phyloP scores from a whole-genome alignment of 2,113 vertebrate species.

The Crotalus horridus region DNA sequence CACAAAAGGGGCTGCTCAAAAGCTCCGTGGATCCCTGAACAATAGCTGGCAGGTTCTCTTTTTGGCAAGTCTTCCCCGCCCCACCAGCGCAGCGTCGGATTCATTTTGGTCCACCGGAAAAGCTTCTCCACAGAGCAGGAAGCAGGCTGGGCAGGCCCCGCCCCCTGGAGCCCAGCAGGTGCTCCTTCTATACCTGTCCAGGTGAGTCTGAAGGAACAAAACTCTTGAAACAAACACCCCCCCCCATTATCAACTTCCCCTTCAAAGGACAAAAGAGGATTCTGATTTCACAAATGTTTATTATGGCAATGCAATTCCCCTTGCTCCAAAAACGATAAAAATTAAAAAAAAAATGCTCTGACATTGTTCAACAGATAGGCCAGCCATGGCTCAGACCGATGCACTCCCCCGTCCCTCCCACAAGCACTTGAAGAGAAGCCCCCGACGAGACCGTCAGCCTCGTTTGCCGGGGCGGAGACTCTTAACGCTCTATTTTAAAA shows the following conservation, averaged over 20 bases:
- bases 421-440: not conserved
- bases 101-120: not conserved
- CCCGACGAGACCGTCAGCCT: not conserved
- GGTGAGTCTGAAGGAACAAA: not conserved
- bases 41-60: not conserved
- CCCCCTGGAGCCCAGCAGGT: not conserved
- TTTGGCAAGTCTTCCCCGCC: not conserved
- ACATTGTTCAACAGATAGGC: not conserved
- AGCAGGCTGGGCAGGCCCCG: not conserved
- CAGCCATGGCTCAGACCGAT: not conserved
- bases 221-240: not conserved
- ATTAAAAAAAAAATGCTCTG: not conserved
- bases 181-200: not conserved
- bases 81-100: too few relatives aligned
- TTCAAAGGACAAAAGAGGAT: not conserved
- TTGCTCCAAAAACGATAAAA: not conserved
- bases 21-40: not conserved
- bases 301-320: not conserved
- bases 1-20: not conserved
- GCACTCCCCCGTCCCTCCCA: fast-evolving
- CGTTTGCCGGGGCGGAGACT: too few relatives aligned
- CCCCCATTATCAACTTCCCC: not conserved
- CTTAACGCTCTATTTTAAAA: not conserved
- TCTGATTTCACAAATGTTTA: not conserved
- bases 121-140: not conserved